phyloP scores from a whole-genome alignment of 1,140 invertebrate species.

The Panulirus ornatus region DNA sequence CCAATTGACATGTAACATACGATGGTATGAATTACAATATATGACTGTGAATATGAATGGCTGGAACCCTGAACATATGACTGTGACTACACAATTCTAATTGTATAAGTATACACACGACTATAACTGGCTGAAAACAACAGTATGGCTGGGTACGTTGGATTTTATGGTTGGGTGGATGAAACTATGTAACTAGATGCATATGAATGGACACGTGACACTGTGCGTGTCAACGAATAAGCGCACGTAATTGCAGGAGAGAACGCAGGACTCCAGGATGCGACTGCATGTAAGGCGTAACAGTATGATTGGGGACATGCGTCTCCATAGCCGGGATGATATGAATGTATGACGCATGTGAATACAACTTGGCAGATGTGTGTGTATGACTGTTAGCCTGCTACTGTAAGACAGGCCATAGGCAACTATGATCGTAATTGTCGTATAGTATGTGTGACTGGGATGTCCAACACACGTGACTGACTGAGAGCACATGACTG shows the following conservation, averaged over 20 bases:
- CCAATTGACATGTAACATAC: too few species aligned
- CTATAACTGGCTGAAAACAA: neutral
- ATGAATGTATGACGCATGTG: too few species aligned
- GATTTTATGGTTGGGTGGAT: neutral
- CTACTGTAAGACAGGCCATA: neutral
- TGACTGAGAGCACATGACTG: too few species aligned
- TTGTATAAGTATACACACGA: neutral
- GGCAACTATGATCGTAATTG: neutral
- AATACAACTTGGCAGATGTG: neutral
- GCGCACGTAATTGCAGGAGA: too few species aligned
- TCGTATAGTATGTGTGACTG: too few species aligned
- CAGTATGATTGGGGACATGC: neutral
- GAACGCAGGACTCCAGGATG: neutral
- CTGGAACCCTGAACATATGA: neutral
- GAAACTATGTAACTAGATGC: neutral
- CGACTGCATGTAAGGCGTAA: neutral
- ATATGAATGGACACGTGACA: neutral
- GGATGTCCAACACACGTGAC: too few species aligned
- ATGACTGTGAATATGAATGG: neutral
- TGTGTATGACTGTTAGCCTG: conserved; percentile 4
- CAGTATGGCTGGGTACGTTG: neutral
- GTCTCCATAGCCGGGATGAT: too few species aligned
- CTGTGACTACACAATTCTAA: neutral
- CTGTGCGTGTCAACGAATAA: neutral
- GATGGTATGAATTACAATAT: neutral